A percentile compares a stretch with the other conserved stretches of the same genome.
These are phyloP conservation scores for Chaenodraco wilsoni DNA, from an alignment of 2,797 vertebrate genomes.

Conservation along the genomic window DNA sequence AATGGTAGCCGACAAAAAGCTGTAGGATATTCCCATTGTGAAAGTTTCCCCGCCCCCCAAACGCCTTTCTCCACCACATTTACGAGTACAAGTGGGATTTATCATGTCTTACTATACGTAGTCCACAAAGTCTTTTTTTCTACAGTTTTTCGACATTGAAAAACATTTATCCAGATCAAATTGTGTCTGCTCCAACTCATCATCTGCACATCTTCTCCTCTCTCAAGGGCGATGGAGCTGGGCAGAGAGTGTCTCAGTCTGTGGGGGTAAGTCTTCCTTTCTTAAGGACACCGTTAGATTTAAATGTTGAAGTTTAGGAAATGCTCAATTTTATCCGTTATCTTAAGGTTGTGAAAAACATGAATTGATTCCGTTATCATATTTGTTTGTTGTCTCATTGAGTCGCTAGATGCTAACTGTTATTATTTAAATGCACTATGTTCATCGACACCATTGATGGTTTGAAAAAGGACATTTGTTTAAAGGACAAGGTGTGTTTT, in stretches of 20 bases:
- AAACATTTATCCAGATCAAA: background rate
- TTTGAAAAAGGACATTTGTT: too few species aligned
- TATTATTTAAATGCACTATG: too few species aligned
- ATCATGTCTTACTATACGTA: background rate
- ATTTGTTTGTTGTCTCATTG: too few species aligned
- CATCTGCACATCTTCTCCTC: background rate
- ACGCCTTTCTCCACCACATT: background rate
- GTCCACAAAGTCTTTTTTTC: background rate
- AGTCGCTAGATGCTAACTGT: too few species aligned
- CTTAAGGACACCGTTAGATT: too few species aligned
- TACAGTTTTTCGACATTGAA: too few species aligned
- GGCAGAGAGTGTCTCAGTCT: constrained; percentile 93
- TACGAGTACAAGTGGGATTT: background rate
- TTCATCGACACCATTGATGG: too few species aligned
- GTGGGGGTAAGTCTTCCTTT: constrained; percentile 88
- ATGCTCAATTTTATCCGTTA: too few species aligned
- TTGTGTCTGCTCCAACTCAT: background rate
- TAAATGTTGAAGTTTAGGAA: too few species aligned
- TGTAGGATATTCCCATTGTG: background rate
- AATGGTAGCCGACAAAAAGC: background rate
- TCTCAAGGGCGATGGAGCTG: constrained; percentile 91
- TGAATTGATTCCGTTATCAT: too few species aligned
- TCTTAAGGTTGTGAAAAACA: too few species aligned
- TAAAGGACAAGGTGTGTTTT: too few species aligned
- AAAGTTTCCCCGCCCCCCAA: background rate